A percentile compares a stretch with the other conserved stretches of the same genome.
Conservation (phyloP, 2,113 vertebrate species). For the Misgurnus anguillicaudatus region DNA sequence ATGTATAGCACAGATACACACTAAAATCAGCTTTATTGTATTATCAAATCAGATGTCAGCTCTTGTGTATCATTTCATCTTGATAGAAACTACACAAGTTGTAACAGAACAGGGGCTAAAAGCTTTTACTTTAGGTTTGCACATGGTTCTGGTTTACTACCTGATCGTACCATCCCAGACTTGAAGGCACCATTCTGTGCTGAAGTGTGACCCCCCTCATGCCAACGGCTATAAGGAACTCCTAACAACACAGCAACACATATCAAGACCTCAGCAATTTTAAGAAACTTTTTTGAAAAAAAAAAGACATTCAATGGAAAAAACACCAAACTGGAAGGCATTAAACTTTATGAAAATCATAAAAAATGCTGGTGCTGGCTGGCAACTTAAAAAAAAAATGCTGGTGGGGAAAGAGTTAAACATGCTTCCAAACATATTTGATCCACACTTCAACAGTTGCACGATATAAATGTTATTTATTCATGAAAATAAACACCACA, state of each 20-base stretch:
- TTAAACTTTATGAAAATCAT: no score
- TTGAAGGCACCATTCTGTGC: constrained; percentile 85
- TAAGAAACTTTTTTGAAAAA: background rate
- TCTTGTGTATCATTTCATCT: background rate
- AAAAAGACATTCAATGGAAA: background rate
- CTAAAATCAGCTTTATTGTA: background rate
- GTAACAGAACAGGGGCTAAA: background rate
- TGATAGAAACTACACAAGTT: no score
- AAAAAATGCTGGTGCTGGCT: no score
- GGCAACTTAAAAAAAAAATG: no score
- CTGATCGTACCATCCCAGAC: constrained; percentile 95
- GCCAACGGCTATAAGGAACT: constrained; percentile 91
- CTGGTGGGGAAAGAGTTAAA: no score
- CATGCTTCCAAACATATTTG: no score
- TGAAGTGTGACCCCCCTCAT: constrained; percentile 91
- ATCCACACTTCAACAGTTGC: no score
- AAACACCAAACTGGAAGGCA: background rate
- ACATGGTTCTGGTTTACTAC: constrained; percentile 64
- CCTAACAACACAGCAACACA: constrained; percentile 68
- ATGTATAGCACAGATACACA: background rate
- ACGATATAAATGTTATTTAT: no score
- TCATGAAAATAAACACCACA: no score
- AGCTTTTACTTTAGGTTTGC: background rate
- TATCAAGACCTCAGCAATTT: background rate
- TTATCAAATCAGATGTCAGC: background rate